Evolutionary conservation across 2,113 vertebrate species (phyloP), one percentile per base, ranked within the genome.

Genomic region (Ia io): DNA sequence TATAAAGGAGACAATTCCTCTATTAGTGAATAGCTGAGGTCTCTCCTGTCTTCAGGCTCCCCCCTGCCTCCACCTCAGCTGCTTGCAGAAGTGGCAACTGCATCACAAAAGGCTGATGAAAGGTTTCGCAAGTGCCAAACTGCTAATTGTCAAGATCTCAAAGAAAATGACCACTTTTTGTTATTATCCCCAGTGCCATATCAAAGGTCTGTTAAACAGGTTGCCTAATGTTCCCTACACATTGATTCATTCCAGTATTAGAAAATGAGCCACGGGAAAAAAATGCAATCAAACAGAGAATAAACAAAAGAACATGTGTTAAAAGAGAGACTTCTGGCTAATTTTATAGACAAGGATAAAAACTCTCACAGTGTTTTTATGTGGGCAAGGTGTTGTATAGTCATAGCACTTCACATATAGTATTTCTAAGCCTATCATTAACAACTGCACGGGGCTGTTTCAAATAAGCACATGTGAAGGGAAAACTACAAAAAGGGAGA

Each of bases 331-430:
- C 4, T 88, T 49, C 35, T 37, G 30, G 32, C 7, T 86, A 70
- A 87, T 94, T 95, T 90, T 76, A 76, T 1, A 76, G 20, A 80
- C 9, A 77, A 59, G 10, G 7, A 67, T 51, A 78, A 71, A 86
- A 83, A 77, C 77, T n/a, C 9, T 84, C 44, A 47, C 94, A 88
- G 71, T 63, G 47, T 73, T 9, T 76, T 28, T 73, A 5, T 30
- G 47, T 40, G 14, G 44, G 20, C 12, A 40, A 8, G 3, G 1
- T 42, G 28, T 3, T 88, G 30, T 23, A 82, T 59, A 83, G 42
- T 73, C 40, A 63, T 40, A 87, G 6, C 0, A 32, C 13, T 20
- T 49, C 49, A 47, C 2, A 78, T 5, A 83, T 47, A 85, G 82
- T 10, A 47, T 49, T 83, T 92, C 44, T 61, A 51, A 86, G 23